Percentiles rank a stretch among this genome's conserved stretches.
phyloP scores from a whole-genome alignment of 2,113 vertebrate genomes.

The Furnarius figulus region DNA sequence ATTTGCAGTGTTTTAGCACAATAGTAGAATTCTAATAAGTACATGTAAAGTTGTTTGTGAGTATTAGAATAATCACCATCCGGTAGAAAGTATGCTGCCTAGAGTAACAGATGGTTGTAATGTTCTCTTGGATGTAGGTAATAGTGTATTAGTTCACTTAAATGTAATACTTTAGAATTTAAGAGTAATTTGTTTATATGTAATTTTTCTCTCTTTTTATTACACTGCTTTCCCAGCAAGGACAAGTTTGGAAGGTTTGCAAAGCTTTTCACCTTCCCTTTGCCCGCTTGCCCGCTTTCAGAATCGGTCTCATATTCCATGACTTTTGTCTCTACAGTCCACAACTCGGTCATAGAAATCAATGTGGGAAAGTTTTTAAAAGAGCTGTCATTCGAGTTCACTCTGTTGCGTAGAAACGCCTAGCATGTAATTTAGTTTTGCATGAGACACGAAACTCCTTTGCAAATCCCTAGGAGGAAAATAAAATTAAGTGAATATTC shows the following conservation, averaged over 20 bases:
- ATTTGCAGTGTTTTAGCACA: background rate
- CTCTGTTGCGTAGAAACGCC: slow-evolving; percentile 31
- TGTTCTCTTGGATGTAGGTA: slow-evolving; percentile 69
- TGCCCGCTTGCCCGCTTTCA: slow-evolving; percentile 88
- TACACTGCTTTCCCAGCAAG: slow-evolving; percentile 99
- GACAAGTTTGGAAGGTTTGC: slow-evolving; percentile 99
- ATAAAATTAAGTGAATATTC: background rate
- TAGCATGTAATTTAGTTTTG: slow-evolving; percentile 68
- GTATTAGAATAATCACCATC: slow-evolving; percentile 26
- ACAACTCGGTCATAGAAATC: slow-evolving; percentile 74
- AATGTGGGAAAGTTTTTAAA: slow-evolving; percentile 60
- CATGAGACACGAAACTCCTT: slow-evolving; percentile 58
- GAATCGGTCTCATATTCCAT: slow-evolving; percentile 87
- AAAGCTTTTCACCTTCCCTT: slow-evolving; percentile 99
- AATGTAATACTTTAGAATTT: slow-evolving; percentile 76
- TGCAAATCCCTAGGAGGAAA: slow-evolving; percentile 22
- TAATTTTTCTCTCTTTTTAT: slow-evolving; percentile 97
- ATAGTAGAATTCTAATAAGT: background rate
- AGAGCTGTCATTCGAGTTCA: slow-evolving; percentile 58
- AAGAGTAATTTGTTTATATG: slow-evolving; percentile 86
- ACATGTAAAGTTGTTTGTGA: slow-evolving; percentile 50
- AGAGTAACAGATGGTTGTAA: slow-evolving; percentile 49
- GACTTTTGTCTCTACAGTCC: slow-evolving; percentile 85
- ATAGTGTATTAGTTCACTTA: slow-evolving; percentile 70
- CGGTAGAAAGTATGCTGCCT: slow-evolving; percentile 54